These are phyloP conservation scores for Arremon aurantiirostris DNA, from an alignment of 2,797 vertebrate species.

Conservation along the genomic window DNA sequence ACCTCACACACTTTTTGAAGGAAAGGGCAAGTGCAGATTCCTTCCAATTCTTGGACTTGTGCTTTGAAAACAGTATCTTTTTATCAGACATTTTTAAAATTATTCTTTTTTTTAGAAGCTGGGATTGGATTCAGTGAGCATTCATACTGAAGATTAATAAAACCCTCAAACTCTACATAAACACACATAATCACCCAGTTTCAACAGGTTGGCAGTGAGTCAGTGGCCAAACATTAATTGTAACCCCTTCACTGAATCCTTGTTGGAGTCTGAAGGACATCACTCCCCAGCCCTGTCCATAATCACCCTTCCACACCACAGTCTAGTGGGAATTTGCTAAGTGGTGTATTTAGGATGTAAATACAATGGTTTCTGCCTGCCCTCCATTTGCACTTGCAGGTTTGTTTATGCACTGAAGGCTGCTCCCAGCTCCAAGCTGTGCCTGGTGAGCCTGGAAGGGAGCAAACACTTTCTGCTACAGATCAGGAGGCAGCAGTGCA, in stretches of 20 bases:
- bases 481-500: background rate
- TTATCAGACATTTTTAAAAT: fast-evolving
- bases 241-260: background rate
- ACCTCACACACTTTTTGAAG: background rate
- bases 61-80: background rate
- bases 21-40: background rate
- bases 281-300: background rate
- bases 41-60: background rate
- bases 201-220: background rate
- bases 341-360: background rate
- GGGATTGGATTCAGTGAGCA: background rate
- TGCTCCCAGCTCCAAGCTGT: background rate
- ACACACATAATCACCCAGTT: background rate
- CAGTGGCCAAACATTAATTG: background rate
- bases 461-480: background rate
- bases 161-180: background rate
- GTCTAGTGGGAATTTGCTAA: background rate
- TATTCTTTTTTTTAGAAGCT: background rate
- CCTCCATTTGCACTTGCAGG: background rate
- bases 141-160: background rate
- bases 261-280: background rate
- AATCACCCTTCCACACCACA: background rate
- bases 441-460: background rate
- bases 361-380: background rate
- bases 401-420: background rate